Conservation (phyloP, 2,797 vertebrate genomes). For the Phalanger gymnotis region DNA sequence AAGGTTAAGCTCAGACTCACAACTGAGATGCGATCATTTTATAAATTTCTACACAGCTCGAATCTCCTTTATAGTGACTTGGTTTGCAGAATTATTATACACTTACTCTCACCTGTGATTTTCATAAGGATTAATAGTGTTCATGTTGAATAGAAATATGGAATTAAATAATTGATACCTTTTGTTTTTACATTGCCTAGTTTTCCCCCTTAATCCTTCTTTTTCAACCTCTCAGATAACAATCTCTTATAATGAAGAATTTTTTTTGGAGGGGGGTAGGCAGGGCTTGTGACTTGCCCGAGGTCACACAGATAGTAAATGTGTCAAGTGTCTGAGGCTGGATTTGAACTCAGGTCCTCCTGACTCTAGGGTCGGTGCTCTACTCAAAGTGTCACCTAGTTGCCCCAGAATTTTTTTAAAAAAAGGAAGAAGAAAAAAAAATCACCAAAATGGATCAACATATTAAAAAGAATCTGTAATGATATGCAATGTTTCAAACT, state of each 20-base stretch:
- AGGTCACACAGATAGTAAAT: too few relatives aligned
- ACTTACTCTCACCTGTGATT: background rate
- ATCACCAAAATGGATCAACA: background rate
- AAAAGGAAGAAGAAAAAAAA: background rate
- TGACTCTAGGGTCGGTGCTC: too few relatives aligned
- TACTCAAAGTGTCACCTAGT: too few relatives aligned
- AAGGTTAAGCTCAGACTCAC: too few relatives aligned
- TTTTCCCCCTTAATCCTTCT: background rate
- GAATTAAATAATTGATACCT: background rate
- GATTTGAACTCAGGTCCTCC: too few relatives aligned
- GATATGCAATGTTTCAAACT: background rate
- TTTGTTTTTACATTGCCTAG: background rate
- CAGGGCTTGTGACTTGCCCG: too few relatives aligned
- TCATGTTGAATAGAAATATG: background rate
- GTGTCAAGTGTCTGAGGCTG: too few relatives aligned
- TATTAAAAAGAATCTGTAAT: background rate
- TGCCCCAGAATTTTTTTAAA: background rate
- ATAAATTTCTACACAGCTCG: background rate
- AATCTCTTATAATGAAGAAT: background rate
- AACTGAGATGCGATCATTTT: too few relatives aligned
- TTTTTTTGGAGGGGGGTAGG: background rate
- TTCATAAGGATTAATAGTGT: background rate
- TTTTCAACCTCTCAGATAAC: background rate
- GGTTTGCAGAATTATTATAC: constrained; percentile 11
- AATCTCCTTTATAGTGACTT: constrained; percentile 11